Percentiles rank a stretch among this genome's conserved stretches.
Conservation (phyloP, 2,113 vertebrate genomes). For the Protobothrops mucrosquamatus region DNA sequence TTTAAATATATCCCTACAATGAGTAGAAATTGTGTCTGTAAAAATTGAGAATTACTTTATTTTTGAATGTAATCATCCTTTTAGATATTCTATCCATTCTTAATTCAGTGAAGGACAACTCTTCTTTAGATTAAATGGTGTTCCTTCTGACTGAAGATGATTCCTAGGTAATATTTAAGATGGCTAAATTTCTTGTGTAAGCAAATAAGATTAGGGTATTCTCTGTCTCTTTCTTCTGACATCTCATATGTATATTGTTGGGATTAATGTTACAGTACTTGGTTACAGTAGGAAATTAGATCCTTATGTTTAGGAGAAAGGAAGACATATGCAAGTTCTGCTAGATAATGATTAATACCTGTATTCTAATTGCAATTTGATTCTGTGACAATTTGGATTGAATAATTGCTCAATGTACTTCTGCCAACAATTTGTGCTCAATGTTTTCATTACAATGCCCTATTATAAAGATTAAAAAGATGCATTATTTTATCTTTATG, state of each 20-base stretch:
- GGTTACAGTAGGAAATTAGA: background rate
- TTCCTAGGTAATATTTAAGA: background rate
- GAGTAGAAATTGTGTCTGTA: background rate
- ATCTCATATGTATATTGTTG: background rate
- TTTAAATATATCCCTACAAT: background rate
- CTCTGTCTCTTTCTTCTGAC: background rate
- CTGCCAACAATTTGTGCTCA: background rate
- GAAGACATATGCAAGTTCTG: background rate
- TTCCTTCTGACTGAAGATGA: background rate
- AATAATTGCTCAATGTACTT: background rate
- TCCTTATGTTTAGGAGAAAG: background rate
- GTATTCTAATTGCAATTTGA: background rate
- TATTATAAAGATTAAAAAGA: slow-evolving; percentile 51
- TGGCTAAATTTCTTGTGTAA: background rate
- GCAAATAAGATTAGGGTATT: background rate
- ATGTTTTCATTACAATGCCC: slow-evolving; percentile 7
- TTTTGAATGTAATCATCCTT: background rate
- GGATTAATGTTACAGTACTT: background rate
- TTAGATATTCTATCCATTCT: background rate
- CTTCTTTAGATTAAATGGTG: background rate
- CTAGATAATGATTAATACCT: background rate
- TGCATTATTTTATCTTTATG: slow-evolving; percentile 30
- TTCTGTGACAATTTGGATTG: background rate
- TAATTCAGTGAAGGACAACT: background rate
- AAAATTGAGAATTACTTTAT: background rate